Evolutionary conservation across 2,888 invertebrate genomes (phyloP).

Genomic region (Drosophila pseudotalamancana): DNA sequence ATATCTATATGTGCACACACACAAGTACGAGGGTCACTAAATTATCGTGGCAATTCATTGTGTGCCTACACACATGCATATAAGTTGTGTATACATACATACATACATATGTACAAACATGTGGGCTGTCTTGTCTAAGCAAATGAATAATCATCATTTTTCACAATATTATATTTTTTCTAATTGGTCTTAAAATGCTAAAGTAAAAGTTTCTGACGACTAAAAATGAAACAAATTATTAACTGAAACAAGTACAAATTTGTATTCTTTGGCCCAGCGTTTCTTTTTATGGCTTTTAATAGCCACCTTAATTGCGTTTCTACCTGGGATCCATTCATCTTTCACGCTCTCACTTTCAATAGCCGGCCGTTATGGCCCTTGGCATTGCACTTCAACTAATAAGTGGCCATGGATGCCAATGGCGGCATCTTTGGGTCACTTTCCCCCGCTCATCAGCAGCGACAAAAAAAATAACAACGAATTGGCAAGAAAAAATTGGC

Average conservation of each 20-base stretch:
- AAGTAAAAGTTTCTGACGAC: no score
- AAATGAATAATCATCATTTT: no score
- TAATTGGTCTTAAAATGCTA: no score
- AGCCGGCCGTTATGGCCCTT: conserved; percentile 30
- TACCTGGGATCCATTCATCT: conserved; percentile 2
- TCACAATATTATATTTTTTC: no score
- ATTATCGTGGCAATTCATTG: no score
- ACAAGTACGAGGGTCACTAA: no score
- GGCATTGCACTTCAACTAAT: conserved; percentile 37
- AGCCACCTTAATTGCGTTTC: conserved; percentile 11
- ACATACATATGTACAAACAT: no score
- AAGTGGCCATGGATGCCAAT: conserved; percentile 43
- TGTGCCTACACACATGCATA: no score
- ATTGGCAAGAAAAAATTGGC: conserved; percentile 60
- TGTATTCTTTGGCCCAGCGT: background rate
- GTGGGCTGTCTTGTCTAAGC: no score
- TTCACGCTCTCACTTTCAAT: conserved; percentile 48
- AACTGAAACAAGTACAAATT: background rate
- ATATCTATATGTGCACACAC: no score
- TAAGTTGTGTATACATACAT: no score
- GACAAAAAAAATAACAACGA: conserved; percentile 31
- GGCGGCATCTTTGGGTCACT: conserved; percentile 50
- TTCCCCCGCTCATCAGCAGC: conserved; percentile 42
- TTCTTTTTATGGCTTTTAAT: conserved; percentile 12
- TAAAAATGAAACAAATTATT: background rate